Evolutionary conservation across 2,797 vertebrate genomes (phyloP), one percentile per base, ranked within the genome.

Genomic region (Notolepis coatsorum): DNA sequence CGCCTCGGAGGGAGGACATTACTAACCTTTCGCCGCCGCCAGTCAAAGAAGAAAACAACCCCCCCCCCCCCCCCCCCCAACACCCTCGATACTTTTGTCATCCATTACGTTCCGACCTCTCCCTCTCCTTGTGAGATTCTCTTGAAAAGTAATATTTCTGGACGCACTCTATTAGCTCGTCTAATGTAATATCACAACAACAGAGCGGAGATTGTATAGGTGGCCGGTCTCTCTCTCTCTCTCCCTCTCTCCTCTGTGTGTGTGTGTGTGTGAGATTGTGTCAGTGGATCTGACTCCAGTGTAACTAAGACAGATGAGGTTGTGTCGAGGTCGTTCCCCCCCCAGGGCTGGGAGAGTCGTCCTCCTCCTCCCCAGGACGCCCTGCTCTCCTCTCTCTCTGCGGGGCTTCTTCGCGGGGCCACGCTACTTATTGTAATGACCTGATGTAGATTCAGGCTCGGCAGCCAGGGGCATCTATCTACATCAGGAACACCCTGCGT

Each of bases 241-340:
- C n/a, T n/a, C n/a, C n/a, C n/a, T n/a, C n/a, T n/a, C 70, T 80
- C 70, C 55, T 79, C 46, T 66, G 61, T 79, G 65, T 82, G 62
- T 63, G 41, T 49, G 57, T 74, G 79, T 83, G 80, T 69, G 58
- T 58, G 28, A 64, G 60, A 42, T 54, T 24, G 48, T 77, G 89
- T 90, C 87, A 85, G 77, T 68, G 42, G 81, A 78, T 82, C 73
- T 77, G 82, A 88, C 78, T 87, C 68, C 73, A 15, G 51, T 68
- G 73, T 91, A 93, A 94, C 87, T 85, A 89, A 93, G 93, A 94
- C 86, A 75, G 88, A 94, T 93, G 91, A 84, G 79, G n/a, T n/a
- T 80, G 71, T 84, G 84, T 83, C 70, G 70, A 62, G 84, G 75
- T 77, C 65, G 78, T 79, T 84, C 83, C 78, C 88, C n/a, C 84